A percentile compares a stretch with the other conserved stretches of the same genome.
These are phyloP conservation scores for Quadriops clusia DNA, from an alignment of 2,888 invertebrate species.

Conservation along the genomic window DNA sequence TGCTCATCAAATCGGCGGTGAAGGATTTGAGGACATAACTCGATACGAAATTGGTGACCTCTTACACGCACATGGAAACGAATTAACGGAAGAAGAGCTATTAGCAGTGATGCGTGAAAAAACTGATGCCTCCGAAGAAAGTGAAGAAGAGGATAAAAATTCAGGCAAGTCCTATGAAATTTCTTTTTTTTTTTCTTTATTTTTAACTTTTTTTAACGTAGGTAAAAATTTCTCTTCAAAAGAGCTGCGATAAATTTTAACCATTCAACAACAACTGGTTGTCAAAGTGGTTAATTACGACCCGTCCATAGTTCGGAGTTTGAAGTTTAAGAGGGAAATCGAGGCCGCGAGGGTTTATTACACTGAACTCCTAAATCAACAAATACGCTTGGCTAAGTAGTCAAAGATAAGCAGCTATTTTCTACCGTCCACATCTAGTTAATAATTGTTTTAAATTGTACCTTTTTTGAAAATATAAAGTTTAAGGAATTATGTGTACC, in stretches of 20 bases:
- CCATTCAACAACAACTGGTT: constrained; percentile 1
- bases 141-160: constrained; percentile 4
- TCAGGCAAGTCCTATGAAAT: constrained; percentile 1
- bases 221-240: constrained; percentile 2
- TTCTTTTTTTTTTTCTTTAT: constrained; percentile 3
- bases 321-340: constrained; percentile 3
- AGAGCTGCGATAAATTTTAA: too few relatives aligned
- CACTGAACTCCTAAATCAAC: constrained; percentile 3
- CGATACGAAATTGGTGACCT: constrained; percentile 2
- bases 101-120: not conserved
- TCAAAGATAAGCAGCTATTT: constrained; percentile 4
- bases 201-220: too few relatives aligned
- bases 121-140: not conserved
- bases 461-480: too few relatives aligned
- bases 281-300: not conserved
- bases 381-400: constrained; percentile 2
- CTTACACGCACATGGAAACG: constrained; percentile 2
- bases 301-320: constrained; percentile 1
- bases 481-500: too few relatives aligned
- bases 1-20: constrained; percentile 6
- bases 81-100: constrained; percentile 2
- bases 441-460: too few relatives aligned
- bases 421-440: not conserved
- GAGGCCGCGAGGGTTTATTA: constrained; percentile 5
- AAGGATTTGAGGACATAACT: constrained; percentile 6